Base-by-base conservation (phyloP, 2,888 invertebrate genomes). In the Seira sanloemensis region DNA sequence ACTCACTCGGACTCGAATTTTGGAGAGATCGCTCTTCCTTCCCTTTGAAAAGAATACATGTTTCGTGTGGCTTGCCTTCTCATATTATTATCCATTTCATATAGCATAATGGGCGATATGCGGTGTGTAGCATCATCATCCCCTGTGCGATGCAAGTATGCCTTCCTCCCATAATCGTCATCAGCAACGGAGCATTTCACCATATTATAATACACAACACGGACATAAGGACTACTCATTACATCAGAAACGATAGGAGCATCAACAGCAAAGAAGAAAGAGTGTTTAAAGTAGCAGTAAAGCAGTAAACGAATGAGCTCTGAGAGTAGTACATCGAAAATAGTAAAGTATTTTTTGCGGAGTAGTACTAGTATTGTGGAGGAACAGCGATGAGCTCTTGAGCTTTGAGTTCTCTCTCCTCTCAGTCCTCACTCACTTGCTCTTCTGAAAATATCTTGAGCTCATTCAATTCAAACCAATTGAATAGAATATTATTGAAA, bases 381-480 rank as follows among this genome's bases (percentile, higher is more conserved):
- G 77, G 77, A 82, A 76, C 82, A 77, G 82, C 77, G 77, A 82
- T 82, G 82, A 82, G 82, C 82, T 82, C 82, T 82, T 82, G 82
- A 82, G 82, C 82, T 82, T 82, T 77, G 82, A 82, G 82, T 82
- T n/a, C n/a, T n/a, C n/a, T n/a, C 82, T 82, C 82, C 82, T 82
- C 82, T 82, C 81, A 81, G 75, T 81, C 81, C 75, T 76, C 81
- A 76, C 81, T 81, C 82, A 77, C 72, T 82, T 73, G 66, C 82
- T 77, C 72, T 73, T 82, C 82, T 72, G 58, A 82, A 82, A 77
- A 82, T 82, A 82, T 82, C 82, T 82, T 82, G 82, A 82, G 82
- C 82, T 82, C 82, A 65, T 73, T 82, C 82, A 72, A 82, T 82
- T 82, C 82, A 82, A 82, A 77, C 82, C 82, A 82, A 82, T 82